Evolutionary conservation across 1,140 invertebrate genomes (phyloP), one percentile per base, ranked within the genome.

Genomic region (Apis laboriosa): DNA sequence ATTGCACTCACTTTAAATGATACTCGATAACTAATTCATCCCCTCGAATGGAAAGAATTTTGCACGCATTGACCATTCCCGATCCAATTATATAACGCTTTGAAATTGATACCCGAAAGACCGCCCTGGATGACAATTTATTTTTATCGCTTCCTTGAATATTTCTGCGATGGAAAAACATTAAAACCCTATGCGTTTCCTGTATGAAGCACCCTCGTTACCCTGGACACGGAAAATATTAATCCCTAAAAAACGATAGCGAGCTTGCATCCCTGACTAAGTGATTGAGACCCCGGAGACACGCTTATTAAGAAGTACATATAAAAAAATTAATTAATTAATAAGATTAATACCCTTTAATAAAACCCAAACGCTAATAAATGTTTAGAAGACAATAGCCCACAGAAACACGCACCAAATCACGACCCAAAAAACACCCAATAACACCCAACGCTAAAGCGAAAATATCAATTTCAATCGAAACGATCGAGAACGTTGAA

Each of bases 1-100:
- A 70, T 80, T 83, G 86, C 79, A 88, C 72, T 77, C 61, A 87
- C 13, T 67, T 61, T 81, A 43, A 78, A 56, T n/a, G 21, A 79
- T 63, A 81, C 34, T 12, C 53, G 61, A 67, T 61, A 86, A 83
- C 80, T 51, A 86, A 77, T 60, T 77, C 56, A 78, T 71, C 51
- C 71, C 61, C 43, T 53, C 49, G 71, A 83, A 67, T 85, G 75
- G 60, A 58, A 71, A 53, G 15, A 76, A 73, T 74, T 67, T n/a
- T 70, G 74, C 86, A 84, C 86, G 77, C 86, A 87, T 53, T 67
- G 74, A 76, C 43, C 61, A 72, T 56, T 17, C 68, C 78, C 12
- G 7, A 28, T 21, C 43, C 13, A 77, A 84, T 28, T 55, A 61
- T 81, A 64, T 84, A 81, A 19, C 13, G 61, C 61, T 87, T 80